Base-by-base conservation (phyloP, 2,888 invertebrate genomes). In the Trissolcus brochymenae region DNA sequence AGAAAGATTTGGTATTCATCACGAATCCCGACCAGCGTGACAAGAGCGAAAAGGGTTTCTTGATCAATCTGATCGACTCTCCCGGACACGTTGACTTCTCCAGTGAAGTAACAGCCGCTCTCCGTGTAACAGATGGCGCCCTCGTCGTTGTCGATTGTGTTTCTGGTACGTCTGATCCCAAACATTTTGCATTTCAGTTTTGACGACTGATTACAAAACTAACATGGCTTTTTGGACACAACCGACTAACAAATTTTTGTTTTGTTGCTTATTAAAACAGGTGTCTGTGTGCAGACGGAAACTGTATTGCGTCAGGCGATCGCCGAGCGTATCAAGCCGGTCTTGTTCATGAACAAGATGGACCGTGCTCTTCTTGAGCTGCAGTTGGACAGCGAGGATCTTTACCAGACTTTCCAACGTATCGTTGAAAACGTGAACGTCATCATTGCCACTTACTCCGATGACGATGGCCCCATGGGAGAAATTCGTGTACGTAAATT, bases 301-400 rank as follows among this genome's bases (percentile, higher is more conserved):
- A 99, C 99, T 87, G 99, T 99, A 75, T 92, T 99, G 86, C 96
- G 99, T 92, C 99, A 99, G 90, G 99, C 99, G 79, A 99, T 99
- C 88, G 98, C 98, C 79, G 99, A 99, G 92, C 95, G 99, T 88
- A 99, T 99, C 87, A 99, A 98, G 94, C 99, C 99, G 70, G 97
- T 99, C 83, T 92, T 99, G 86, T 99, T 99, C 95, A 99, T 99
- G 99, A 99, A 99, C 95, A 99, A 99, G 92, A 99, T 99, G 99
- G 99, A 99, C 92, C 95, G 99, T 84, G 99, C 99, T 83, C 92
- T 99, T 76, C 92, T 99, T 46, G 99, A 99, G 90, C 91, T 99
- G 88, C 99, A 99, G 89, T 91, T 99, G 85, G 98, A 97, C 78
- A 94, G 95, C 81, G 99, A 99, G 90, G 98, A 98, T 89, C 92